Percentiles rank a stretch among this genome's conserved stretches.
Conservation (phyloP, 2,888 invertebrate species). For the Acanthoscelides obtectus region DNA sequence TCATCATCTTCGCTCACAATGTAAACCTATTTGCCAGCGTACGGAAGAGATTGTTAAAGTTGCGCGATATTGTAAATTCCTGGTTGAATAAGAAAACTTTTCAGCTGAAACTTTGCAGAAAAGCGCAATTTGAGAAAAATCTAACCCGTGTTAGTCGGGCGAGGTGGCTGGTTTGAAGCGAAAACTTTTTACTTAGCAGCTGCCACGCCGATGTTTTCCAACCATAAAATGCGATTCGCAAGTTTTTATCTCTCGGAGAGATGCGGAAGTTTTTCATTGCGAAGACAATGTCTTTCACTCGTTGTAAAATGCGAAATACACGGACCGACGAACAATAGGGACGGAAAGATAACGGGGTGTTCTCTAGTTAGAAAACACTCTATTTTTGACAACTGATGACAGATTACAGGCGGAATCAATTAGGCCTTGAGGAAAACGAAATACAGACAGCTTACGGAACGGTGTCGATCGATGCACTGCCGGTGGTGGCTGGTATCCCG, state of each 20-base stretch:
- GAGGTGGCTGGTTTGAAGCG: not conserved
- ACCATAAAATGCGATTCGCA: not conserved
- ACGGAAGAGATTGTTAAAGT: not conserved
- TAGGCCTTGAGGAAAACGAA: too few species aligned
- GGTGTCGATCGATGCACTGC: too few species aligned
- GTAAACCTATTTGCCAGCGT: not conserved
- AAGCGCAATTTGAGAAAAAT: not conserved
- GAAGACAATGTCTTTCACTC: not conserved
- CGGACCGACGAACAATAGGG: too few species aligned
- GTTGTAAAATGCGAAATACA: not conserved
- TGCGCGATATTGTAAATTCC: not conserved
- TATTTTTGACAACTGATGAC: too few species aligned
- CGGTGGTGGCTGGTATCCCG: too few species aligned
- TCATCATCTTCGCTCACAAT: not conserved
- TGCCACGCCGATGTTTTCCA: not conserved
- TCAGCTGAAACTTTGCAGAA: not conserved
- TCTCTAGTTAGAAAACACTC: too few species aligned
- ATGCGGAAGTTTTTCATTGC: not conserved
- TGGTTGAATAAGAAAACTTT: not conserved
- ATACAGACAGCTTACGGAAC: too few species aligned
- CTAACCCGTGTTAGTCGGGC: not conserved
- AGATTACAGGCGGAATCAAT: too few species aligned
- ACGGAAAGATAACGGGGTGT: too few species aligned
- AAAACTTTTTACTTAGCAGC: not conserved
- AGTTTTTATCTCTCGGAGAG: not conserved